Conservation (phyloP, 2,888 invertebrate genomes). For the Raillietiella orientalis region DNA sequence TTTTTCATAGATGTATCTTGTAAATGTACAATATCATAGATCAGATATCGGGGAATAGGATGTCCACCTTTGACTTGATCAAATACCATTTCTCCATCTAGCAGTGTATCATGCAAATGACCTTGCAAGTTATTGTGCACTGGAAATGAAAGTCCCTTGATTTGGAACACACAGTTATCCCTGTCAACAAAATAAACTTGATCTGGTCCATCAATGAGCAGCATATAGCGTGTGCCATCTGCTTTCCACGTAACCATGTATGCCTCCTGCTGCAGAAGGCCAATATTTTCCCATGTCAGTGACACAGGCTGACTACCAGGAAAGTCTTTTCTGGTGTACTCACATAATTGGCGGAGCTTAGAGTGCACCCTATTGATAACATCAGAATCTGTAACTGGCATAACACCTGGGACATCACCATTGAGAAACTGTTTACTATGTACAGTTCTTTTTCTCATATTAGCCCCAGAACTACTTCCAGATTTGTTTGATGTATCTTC, state of each 20-base stretch:
- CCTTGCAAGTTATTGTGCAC: constrained; percentile 30
- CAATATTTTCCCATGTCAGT: constrained; percentile 54
- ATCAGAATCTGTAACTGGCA: too few species aligned
- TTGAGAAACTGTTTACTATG: too few species aligned
- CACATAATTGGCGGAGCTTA: too few species aligned
- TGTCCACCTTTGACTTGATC: constrained; percentile 38
- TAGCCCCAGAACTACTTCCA: too few species aligned
- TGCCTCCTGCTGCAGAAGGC: constrained; percentile 34
- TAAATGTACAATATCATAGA: constrained; percentile 70
- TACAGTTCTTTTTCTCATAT: too few species aligned
- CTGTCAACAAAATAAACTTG: constrained; percentile 81
- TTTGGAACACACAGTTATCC: constrained; percentile 59
- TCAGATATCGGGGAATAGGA: constrained; percentile 62
- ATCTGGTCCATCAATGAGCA: constrained; percentile 57
- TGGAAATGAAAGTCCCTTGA: constrained; percentile 43
- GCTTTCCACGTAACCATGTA: constrained; percentile 99
- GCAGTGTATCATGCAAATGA: constrained; percentile 41
- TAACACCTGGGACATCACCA: too few species aligned
- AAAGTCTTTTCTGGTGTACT: constrained; percentile 36
- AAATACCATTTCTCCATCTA: constrained; percentile 97
- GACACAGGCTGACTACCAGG: constrained; percentile 94
- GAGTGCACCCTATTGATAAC: too few species aligned
- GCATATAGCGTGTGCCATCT: constrained; percentile 90
- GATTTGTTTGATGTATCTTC: too few species aligned
- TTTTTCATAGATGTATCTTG: constrained; percentile 43